Evolutionary conservation across 2,113 vertebrate species (phyloP), one percentile per base, ranked within the genome.

Genomic region (Castor canadensis): DNA sequence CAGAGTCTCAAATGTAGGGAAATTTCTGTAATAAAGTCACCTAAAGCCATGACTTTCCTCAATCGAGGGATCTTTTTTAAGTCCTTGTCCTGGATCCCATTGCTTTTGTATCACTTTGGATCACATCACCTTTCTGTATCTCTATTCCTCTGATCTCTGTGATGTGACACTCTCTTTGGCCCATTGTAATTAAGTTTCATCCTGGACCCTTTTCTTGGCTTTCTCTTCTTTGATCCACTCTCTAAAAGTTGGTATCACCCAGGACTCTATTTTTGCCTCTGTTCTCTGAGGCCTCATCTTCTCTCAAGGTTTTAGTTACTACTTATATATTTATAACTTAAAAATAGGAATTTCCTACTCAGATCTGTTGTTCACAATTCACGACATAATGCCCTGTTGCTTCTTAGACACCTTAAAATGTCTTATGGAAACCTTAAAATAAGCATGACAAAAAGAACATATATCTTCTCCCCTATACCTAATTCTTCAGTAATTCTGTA

Each of bases 341-440:
- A 28, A 73, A 60, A 38, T 24, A 30, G 43, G 87, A 92, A 82
- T 91, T 91, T 93, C 32, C 20, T 89, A 32, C 40, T 54, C n/a
- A 81, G 69, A 43, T 13, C 17, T 72, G 32, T 2, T 82, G 9
- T 47, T 86, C n/a, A 49, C 19, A 82, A 9, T 45, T 83, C 24
- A 62, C 12, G 15, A 10, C 3, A 30, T 58, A 19, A 71, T 28
- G 35, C 80, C 13, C 35, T 60, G 2, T 35, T 84, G 49, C 17
- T 8, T 89, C 19, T 30, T 62, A 45, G 58, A 52, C 20, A 69
- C 38, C 5, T 67, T 88, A 24, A 71, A 86, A n/a, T 67, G 66
- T 91, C 72, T 47, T 62, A 54, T 2, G 77, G 60, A 72, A 86
- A 84, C 32, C 38, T 87, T 95, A 86, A 95, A 40, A 80, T 69